Percentiles rank a stretch among this genome's conserved stretches.
These are phyloP conservation scores for Tiliacea aurago DNA, from an alignment of 2,888 invertebrate species.

Conservation along the genomic window DNA sequence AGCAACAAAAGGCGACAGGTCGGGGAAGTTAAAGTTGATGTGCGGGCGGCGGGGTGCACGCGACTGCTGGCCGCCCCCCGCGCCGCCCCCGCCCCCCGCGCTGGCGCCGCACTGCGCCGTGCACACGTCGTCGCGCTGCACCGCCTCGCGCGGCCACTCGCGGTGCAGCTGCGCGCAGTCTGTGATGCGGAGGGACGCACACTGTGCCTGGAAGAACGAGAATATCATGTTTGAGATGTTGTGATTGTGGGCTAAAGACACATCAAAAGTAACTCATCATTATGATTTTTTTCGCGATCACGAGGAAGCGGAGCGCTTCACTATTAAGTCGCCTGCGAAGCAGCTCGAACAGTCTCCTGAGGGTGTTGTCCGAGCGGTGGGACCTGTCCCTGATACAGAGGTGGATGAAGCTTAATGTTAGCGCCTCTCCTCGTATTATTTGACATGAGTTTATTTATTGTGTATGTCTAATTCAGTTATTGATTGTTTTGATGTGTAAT, in stretches of 20 bases:
- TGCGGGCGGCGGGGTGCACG: conserved; percentile 82
- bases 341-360: too few species aligned
- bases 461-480: too few species aligned
- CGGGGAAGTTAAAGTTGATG: conserved; percentile 94
- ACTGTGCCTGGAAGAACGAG: conserved; percentile 92
- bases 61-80: conserved; percentile 53
- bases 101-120: conserved; percentile 96
- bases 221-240: background rate
- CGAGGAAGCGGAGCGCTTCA: too few species aligned
- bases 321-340: too few species aligned
- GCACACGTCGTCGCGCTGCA: conserved; percentile 96
- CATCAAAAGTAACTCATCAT: background rate
- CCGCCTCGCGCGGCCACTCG: conserved; percentile 95
- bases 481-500: too few species aligned
- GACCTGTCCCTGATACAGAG: too few species aligned
- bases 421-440: too few species aligned
- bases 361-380: too few species aligned
- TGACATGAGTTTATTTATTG: too few species aligned
- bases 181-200: conserved; percentile 96
- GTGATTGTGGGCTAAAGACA: background rate
- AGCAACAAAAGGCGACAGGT: conserved; percentile 93
- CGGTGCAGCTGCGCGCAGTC: conserved; percentile 96
- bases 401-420: too few species aligned
- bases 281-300: too few species aligned
- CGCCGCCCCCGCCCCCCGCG: conserved; percentile 70